Conservation (phyloP, 2,797 vertebrate genomes). For the Anguilla obscura region DNA sequence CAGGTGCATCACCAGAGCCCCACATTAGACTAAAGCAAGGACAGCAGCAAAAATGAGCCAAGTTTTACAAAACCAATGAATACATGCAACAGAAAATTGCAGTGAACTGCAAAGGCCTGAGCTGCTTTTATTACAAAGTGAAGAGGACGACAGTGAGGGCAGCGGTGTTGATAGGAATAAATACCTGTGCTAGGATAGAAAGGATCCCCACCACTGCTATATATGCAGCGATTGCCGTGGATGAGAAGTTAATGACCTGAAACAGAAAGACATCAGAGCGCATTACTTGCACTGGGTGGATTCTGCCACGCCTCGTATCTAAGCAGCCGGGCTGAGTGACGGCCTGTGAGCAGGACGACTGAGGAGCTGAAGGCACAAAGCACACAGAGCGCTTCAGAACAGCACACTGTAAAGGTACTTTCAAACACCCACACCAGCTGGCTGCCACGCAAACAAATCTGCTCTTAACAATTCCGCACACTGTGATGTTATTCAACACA, state of each 20-base stretch:
- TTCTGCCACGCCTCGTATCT: neutral
- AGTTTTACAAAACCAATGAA: neutral
- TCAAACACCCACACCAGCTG: neutral
- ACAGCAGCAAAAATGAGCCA: neutral
- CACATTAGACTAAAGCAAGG: neutral
- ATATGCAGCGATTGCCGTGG: conserved; percentile 85
- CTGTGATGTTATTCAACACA: neutral
- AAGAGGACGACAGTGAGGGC: neutral
- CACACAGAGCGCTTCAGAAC: neutral
- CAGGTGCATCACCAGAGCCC: neutral
- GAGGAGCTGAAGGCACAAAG: neutral
- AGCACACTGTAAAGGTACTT: neutral
- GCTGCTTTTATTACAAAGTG: neutral
- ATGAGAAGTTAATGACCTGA: conserved; percentile 89
- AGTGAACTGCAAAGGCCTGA: neutral
- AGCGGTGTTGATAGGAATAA: neutral
- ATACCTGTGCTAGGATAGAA: conserved; percentile 92
- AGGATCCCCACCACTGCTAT: conserved; percentile 92
- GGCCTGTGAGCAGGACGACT: neutral
- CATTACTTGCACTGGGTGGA: neutral
- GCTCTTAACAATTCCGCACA: neutral
- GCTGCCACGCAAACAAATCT: neutral
- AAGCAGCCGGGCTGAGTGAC: neutral
- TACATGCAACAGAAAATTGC: neutral
- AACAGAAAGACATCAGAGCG: conserved; percentile 29